These are phyloP conservation scores for Apamea epomidion DNA, from an alignment of 2,888 invertebrate genomes.

Conservation along the genomic window DNA sequence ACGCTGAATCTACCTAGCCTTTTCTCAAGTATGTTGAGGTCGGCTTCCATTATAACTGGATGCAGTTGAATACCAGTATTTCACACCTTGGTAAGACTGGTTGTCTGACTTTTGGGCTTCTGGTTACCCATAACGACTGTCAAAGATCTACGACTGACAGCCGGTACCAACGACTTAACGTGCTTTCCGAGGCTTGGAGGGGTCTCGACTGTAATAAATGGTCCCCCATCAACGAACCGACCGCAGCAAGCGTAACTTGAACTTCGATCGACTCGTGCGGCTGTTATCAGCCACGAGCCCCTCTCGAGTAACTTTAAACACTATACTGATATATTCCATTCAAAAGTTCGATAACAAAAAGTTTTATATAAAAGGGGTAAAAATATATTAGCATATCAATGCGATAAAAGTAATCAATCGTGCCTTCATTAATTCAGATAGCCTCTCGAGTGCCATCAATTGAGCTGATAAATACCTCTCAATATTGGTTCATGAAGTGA, in stretches of 20 bases:
- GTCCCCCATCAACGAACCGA: background rate
- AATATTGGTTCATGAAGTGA: constrained; percentile 50
- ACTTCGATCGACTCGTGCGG: background rate
- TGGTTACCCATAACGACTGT: background rate
- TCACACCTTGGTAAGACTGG: background rate
- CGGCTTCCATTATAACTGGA: background rate
- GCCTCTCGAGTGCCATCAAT: constrained; percentile 65
- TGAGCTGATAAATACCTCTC: constrained; percentile 58
- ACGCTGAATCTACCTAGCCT: background rate
- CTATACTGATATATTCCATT: background rate
- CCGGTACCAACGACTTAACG: background rate
- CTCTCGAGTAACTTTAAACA: background rate
- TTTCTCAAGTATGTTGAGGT: background rate
- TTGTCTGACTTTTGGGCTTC: background rate
- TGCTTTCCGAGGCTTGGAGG: background rate
- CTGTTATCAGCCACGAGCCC: background rate
- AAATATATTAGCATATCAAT: constrained; percentile 64
- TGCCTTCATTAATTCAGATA: constrained; percentile 64
- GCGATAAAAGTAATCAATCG: constrained; percentile 69
- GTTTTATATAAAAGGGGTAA: constrained; percentile 25
- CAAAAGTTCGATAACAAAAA: constrained; percentile 26
- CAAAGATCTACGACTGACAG: background rate
- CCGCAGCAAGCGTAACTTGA: background rate
- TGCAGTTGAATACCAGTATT: background rate
- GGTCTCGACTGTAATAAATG: background rate